Percentiles rank a stretch among this genome's conserved stretches.
Conservation (phyloP, 30 jellyfish, hydroid and myxozoan species). For the Pelagia noctiluca region DNA sequence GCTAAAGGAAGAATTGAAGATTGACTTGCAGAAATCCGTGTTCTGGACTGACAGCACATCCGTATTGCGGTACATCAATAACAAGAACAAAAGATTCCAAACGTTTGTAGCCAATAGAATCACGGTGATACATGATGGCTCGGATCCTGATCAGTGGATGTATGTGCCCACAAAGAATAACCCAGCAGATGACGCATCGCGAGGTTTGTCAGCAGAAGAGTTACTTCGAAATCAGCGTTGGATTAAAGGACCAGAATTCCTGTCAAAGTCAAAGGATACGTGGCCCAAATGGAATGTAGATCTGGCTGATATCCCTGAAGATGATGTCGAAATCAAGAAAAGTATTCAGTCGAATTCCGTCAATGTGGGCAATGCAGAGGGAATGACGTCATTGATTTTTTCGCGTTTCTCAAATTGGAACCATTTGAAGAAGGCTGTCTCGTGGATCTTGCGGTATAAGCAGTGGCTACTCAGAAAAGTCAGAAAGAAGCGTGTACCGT, state of each 20-base stretch:
- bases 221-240: constrained; percentile 22
- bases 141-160: constrained; percentile 35
- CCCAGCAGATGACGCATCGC: constrained; percentile 70
- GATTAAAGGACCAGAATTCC: constrained; percentile 63
- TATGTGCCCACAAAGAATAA: constrained; percentile 44
- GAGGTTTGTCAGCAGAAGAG: constrained; percentile 37
- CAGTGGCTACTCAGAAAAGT: neutral
- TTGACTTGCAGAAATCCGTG: neutral
- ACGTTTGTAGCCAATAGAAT: constrained; percentile 64
- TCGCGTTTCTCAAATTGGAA: constrained; percentile 13
- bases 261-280: constrained; percentile 4
- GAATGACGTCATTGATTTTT: neutral
- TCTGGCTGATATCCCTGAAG: neutral
- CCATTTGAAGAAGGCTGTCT: neutral
- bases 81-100: constrained; percentile 51
- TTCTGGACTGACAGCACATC: constrained; percentile 76
- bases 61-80: constrained; percentile 57
- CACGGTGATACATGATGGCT: constrained; percentile 43
- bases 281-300: constrained; percentile 31
- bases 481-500: neutral
- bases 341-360: neutral
- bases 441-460: constrained; percentile 39
- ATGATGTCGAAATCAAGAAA: neutral
- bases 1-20: constrained; percentile 57
- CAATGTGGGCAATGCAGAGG: neutral